These are phyloP conservation scores for Mus spretus DNA, from an alignment of 2,797 vertebrate genomes.

Conservation along the genomic window DNA sequence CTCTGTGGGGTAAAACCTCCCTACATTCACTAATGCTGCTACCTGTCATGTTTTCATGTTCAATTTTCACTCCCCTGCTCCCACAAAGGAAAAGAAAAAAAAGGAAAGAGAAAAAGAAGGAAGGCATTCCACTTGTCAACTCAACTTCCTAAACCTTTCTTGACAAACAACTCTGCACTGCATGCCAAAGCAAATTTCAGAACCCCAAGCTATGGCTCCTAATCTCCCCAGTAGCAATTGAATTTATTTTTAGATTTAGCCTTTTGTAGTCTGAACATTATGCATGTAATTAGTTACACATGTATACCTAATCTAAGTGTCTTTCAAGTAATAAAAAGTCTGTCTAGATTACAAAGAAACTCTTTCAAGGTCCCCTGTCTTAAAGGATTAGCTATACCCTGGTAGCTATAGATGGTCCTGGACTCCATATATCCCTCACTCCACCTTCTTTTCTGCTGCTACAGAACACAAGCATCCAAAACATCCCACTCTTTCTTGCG, in stretches of 20 bases:
- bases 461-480: not conserved
- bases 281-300: conserved; percentile 9
- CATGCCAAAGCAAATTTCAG: conserved; percentile 7
- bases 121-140: not conserved
- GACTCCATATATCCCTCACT: not conserved
- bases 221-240: not conserved
- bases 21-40: conserved; percentile 49
- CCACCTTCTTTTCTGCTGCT: not conserved
- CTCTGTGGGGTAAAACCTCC: conserved; percentile 25
- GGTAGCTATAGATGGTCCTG: not conserved
- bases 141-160: conserved; percentile 28
- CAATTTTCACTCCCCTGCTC: conserved; percentile 36
- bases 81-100: not conserved
- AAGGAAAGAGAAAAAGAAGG: not conserved
- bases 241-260: conserved; percentile 1
- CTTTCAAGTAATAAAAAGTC: conserved; percentile 50
- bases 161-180: not conserved
- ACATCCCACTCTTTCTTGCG: not conserved
- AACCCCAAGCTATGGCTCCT: conserved; percentile 2
- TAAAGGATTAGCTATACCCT: not conserved
- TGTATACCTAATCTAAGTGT: conserved; percentile 5
- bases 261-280: conserved; percentile 22
- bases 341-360: conserved; percentile 39
- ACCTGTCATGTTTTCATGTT: conserved; percentile 71
- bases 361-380: not conserved